These are phyloP conservation scores for Notodonta dromedarius DNA, from an alignment of 2,888 invertebrate species.

Conservation along the genomic window DNA sequence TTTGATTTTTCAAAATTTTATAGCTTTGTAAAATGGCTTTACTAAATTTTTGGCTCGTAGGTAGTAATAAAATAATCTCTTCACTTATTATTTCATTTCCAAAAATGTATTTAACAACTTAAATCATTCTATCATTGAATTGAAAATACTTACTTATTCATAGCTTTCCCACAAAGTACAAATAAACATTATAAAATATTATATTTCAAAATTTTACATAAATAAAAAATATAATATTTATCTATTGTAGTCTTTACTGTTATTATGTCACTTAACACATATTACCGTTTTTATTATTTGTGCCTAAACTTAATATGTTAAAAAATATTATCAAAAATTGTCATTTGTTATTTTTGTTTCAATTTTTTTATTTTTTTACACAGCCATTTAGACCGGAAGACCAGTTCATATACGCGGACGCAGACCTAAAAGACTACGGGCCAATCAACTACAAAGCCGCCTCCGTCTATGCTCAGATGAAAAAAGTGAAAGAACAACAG, in stretches of 20 bases:
- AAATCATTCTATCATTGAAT: too few species aligned
- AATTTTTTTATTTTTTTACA: conserved; percentile 40
- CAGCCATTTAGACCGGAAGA: conserved; percentile 94
- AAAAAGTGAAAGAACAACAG: conserved; percentile 85
- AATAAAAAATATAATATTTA: not conserved
- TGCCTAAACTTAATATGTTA: not conserved
- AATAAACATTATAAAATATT: not conserved
- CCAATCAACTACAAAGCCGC: conserved; percentile 97
- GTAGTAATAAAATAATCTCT: not conserved
- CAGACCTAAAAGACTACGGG: conserved; percentile 94
- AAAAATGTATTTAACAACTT: too few species aligned
- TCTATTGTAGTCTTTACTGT: not conserved
- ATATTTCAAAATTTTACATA: not conserved
- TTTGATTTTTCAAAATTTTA: conserved; percentile 48
- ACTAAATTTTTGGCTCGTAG: conserved; percentile 16
- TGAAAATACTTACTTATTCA: too few species aligned
- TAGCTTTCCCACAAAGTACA: too few species aligned
- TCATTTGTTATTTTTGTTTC: not conserved
- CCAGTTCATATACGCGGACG: conserved; percentile 93
- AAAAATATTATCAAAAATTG: not conserved
- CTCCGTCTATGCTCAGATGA: conserved; percentile 91
- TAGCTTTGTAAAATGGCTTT: conserved; percentile 34
- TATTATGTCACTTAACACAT: conserved; percentile 49
- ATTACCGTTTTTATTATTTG: conserved; percentile 46
- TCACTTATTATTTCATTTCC: not conserved